Conservation (phyloP, 2,113 vertebrate species). For the Cryptomyrus ogoouensis region DNA sequence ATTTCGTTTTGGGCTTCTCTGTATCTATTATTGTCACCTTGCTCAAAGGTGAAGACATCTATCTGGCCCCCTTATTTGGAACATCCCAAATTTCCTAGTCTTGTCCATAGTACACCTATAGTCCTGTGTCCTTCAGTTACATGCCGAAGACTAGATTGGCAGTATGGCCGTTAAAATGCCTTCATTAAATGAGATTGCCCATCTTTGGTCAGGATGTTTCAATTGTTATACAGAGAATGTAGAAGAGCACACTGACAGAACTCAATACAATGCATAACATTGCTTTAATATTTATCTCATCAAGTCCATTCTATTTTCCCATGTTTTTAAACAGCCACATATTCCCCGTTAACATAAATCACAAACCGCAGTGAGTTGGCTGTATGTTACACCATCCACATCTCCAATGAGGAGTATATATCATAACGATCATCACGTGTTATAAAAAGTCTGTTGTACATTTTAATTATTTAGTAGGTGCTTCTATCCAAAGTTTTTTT, state of each 20-base stretch:
- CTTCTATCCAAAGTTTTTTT: not conserved
- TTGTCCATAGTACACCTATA: not conserved
- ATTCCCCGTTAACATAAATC: not conserved
- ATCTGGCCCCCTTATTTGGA: not conserved
- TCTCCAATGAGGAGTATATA: not conserved
- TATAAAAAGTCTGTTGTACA: not conserved
- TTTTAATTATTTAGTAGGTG: not conserved
- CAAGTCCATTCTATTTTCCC: not conserved
- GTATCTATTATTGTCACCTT: not conserved
- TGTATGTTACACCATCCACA: not conserved
- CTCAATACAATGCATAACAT: not conserved
- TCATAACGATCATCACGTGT: not conserved
- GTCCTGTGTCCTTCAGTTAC: not conserved
- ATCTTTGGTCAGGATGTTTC: not conserved
- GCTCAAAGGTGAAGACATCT: not conserved
- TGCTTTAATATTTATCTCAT: not conserved
- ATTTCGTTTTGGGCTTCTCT: not conserved
- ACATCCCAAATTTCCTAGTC: not conserved
- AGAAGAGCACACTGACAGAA: not conserved
- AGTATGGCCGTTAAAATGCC: not conserved
- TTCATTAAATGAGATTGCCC: not conserved
- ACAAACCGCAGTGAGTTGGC: not conserved
- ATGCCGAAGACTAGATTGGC: not conserved
- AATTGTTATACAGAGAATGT: not conserved
- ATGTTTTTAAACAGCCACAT: not conserved